Conservation (phyloP, 2,113 vertebrate species). For the Clinocottus analis region DNA sequence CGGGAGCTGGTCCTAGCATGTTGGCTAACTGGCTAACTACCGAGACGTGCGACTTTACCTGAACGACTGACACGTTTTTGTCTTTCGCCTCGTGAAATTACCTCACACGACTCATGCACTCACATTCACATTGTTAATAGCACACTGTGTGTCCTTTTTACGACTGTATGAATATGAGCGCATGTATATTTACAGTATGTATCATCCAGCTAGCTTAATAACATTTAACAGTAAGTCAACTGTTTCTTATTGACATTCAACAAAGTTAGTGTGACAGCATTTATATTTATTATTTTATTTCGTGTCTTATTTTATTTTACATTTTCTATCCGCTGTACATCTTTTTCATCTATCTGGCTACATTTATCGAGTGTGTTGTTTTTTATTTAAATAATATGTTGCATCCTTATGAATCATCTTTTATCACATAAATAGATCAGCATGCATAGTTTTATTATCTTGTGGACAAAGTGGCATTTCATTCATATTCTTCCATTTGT, state of each 20-base stretch:
- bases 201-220: not conserved
- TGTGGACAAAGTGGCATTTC: not conserved
- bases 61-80: not conserved
- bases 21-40: conserved; percentile 27
- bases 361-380: not conserved
- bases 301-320: no score
- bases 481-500: not conserved
- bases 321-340: not conserved
- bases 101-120: not conserved
- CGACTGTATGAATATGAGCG: not conserved
- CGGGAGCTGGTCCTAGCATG: conserved; percentile 30
- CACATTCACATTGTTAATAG: not conserved
- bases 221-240: not conserved
- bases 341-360: not conserved
- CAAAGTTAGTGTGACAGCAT: not conserved
- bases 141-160: not conserved
- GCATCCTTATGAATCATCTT: not conserved
- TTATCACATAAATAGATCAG: not conserved
- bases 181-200: not conserved
- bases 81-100: fast-evolving
- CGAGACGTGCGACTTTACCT: not conserved
- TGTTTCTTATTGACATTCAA: not conserved
- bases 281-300: not conserved
- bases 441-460: no score
- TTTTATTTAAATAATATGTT: not conserved